phyloP scores from a whole-genome alignment of 2,113 vertebrate genomes.

The Dasyprocta punctata region DNA sequence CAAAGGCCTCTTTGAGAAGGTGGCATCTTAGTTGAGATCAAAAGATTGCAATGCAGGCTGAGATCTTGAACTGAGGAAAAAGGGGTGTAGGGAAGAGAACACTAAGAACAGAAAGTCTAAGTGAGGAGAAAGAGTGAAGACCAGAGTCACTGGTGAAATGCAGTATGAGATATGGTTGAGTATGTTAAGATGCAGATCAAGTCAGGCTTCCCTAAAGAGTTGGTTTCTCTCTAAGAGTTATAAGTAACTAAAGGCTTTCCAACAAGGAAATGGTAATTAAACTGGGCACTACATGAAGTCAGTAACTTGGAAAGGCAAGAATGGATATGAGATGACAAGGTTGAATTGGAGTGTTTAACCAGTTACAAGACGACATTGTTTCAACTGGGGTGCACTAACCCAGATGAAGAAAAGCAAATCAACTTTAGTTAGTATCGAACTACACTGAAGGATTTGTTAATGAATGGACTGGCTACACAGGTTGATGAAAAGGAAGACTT shows the following conservation, averaged over 20 bases:
- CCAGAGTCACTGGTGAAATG: not conserved
- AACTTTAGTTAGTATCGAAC: not conserved
- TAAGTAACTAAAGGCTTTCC: not conserved
- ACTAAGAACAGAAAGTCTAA: not conserved
- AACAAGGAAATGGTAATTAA: conserved; percentile 14
- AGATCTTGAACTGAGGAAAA: not conserved
- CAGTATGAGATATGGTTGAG: not conserved
- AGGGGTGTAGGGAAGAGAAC: not conserved
- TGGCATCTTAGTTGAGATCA: not conserved
- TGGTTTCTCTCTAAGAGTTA: not conserved
- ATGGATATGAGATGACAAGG: not conserved
- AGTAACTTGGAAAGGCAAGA: conserved; percentile 33
- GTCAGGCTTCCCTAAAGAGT: not conserved
- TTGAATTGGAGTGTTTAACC: not conserved
- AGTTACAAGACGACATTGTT: conserved; percentile 10
- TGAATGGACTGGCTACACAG: not conserved
- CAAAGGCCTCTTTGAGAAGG: not conserved
- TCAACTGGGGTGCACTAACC: not conserved
- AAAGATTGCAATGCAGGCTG: not conserved
- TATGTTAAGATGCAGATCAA: not conserved
- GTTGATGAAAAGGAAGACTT: conserved; percentile 42
- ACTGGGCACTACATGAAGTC: not conserved
- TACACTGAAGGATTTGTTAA: conserved; percentile 1
- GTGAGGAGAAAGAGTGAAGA: conserved; percentile 3
- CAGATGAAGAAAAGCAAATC: not conserved